Conservation (phyloP, 2,888 invertebrate genomes). For the Dicyrtoma fusca region DNA sequence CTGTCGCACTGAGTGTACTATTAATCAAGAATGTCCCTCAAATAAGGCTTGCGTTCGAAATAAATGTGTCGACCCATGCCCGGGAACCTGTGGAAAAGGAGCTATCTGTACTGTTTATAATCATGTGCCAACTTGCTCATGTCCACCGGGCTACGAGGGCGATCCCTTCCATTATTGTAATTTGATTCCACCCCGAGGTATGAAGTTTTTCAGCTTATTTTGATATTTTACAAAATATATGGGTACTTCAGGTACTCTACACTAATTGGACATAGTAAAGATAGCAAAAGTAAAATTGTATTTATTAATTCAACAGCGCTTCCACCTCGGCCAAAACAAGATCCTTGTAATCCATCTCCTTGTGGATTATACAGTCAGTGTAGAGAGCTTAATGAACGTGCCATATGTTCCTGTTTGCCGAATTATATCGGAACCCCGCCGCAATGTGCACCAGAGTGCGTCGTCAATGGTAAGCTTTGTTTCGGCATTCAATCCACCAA, state of each 20-base stretch:
- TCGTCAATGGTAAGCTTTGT: constrained; percentile 65
- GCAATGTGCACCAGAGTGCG: constrained; percentile 74
- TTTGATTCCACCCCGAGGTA: constrained; percentile 21
- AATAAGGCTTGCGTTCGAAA: constrained; percentile 74
- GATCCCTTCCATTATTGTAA: constrained; percentile 53
- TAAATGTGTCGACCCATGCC: constrained; percentile 79
- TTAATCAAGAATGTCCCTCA: constrained; percentile 73
- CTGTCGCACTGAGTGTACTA: constrained; percentile 81
- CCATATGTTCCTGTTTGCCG: constrained; percentile 72
- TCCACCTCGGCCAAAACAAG: constrained; percentile 29
- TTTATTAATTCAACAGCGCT: constrained; percentile 8
- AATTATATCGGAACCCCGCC: constrained; percentile 69
- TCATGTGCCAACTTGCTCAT: constrained; percentile 72
- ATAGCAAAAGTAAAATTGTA: too few relatives aligned
- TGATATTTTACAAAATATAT: neutral
- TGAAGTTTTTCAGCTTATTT: too few relatives aligned
- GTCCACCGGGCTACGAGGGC: constrained; percentile 62
- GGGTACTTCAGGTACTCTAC: neutral
- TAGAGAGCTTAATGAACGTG: constrained; percentile 61
- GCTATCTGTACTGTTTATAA: constrained; percentile 79
- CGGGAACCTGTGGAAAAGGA: constrained; percentile 73
- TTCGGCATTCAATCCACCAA: too few relatives aligned
- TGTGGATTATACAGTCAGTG: constrained; percentile 58
- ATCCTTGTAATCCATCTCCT: constrained; percentile 54
- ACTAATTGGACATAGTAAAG: too few relatives aligned